A percentile compares a stretch with the other conserved stretches of the same genome.
Conservation (phyloP, 2,113 vertebrate species). For the Bubo bubo region DNA sequence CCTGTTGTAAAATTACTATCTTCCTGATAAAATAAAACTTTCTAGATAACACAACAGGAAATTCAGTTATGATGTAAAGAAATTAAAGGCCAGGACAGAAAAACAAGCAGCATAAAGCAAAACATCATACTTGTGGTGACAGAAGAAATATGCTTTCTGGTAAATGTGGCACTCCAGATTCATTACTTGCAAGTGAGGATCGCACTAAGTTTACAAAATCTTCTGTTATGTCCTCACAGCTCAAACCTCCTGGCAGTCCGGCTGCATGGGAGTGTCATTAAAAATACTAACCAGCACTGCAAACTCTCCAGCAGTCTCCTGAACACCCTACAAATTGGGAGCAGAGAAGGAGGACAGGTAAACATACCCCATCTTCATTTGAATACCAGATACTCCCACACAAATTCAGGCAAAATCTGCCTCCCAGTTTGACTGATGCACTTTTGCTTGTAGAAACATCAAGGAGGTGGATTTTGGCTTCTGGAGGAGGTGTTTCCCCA, state of each 20-base stretch:
- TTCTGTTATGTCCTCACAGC: neutral
- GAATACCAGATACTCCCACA: neutral
- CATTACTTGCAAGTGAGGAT: neutral
- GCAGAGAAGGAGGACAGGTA: neutral
- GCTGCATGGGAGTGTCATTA: neutral
- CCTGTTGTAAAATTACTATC: neutral
- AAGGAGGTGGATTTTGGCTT: neutral
- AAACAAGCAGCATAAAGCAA: neutral
- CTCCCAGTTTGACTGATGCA: neutral
- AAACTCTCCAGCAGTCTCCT: neutral
- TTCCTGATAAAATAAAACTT: neutral
- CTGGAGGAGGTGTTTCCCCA: neutral
- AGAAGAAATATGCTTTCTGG: neutral
- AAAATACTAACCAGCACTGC: neutral
- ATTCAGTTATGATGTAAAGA: neutral
- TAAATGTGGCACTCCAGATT: neutral
- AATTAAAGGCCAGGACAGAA: neutral
- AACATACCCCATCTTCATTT: neutral
- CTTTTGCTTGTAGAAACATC: rapidly evolving
- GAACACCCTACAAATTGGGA: rapidly evolving
- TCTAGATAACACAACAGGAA: neutral
- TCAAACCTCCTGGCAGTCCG: neutral
- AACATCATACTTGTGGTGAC: neutral
- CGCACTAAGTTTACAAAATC: neutral
- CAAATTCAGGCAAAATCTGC: neutral